Percentiles rank a stretch among this genome's conserved stretches.
phyloP scores from a whole-genome alignment of 2,888 invertebrate genomes.

The Biston betularia region DNA sequence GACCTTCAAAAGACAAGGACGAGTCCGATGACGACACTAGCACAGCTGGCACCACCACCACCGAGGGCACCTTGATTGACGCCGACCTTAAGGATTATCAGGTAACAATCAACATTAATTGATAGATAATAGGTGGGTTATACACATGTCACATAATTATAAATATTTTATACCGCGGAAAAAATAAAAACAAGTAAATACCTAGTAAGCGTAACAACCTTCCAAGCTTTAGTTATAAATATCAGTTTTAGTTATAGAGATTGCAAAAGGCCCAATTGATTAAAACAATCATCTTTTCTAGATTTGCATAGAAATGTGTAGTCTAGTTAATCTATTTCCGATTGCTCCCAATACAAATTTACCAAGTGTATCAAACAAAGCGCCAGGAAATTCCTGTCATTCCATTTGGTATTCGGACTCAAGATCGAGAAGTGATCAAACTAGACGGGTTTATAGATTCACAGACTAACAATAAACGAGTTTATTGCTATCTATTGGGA shows the following conservation, averaged over 20 bases:
- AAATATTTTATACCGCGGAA: background rate
- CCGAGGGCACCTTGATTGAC: slow-evolving; percentile 89
- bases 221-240: background rate
- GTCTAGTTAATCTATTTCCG: slow-evolving; percentile 7
- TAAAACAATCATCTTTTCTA: background rate
- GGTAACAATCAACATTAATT: slow-evolving; percentile 54
- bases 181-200: background rate
- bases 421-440: slow-evolving; percentile 10
- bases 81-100: slow-evolving; percentile 86
- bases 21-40: slow-evolving; percentile 85
- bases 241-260: no score
- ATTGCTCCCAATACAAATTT: slow-evolving; percentile 14
- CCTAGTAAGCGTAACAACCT: background rate
- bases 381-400: slow-evolving; percentile 27
- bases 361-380: slow-evolving; percentile 10
- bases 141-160: background rate
- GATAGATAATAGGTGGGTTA: background rate
- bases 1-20: slow-evolving; percentile 75
- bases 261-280: background rate
- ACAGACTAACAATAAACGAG: slow-evolving; percentile 19
- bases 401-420: slow-evolving; percentile 14
- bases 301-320: background rate
- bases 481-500: slow-evolving; percentile 13
- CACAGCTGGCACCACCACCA: slow-evolving; percentile 87
- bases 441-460: slow-evolving; percentile 18